Conservation (phyloP, 1,140 invertebrate species). For the Lepidurus packardi region DNA sequence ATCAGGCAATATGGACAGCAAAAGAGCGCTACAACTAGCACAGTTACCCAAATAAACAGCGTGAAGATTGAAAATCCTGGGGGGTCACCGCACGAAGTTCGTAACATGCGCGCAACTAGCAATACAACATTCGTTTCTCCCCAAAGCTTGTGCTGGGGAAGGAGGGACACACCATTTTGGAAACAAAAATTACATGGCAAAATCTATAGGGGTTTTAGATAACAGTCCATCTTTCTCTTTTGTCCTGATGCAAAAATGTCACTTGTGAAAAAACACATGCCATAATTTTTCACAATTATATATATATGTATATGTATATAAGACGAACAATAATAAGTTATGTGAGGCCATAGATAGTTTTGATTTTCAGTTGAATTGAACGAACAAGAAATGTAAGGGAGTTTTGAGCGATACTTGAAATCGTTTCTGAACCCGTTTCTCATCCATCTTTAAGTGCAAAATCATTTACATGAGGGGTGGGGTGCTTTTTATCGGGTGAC, state of each 20-base stretch:
- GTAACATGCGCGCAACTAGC: not conserved
- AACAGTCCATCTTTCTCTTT: too few species aligned
- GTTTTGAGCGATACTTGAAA: slow-evolving; percentile 16
- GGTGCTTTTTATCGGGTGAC: not conserved
- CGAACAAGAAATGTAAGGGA: not conserved
- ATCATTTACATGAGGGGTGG: not conserved
- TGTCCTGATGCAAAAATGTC: too few species aligned
- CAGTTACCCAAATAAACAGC: not conserved
- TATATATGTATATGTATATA: slow-evolving; percentile 14
- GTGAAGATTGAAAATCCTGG: not conserved
- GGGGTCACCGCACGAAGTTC: not conserved
- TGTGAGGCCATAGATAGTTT: slow-evolving; percentile 21
- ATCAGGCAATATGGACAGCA: not conserved
- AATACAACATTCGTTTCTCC: not conserved
- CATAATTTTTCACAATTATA: not conserved
- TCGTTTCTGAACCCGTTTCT: not conserved
- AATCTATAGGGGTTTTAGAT: too few species aligned
- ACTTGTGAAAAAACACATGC: not conserved
- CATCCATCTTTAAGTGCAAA: not conserved
- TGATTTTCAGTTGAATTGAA: slow-evolving; percentile 22
- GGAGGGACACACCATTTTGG: not conserved
- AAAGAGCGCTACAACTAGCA: not conserved
- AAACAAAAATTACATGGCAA: too few species aligned
- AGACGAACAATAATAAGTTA: slow-evolving; percentile 19
- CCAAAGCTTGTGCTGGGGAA: not conserved